Percentiles rank a stretch among this genome's conserved stretches.
Evolutionary conservation across 1,140 invertebrate genomes (phyloP).

Genomic region (Helicoverpa armigera): DNA sequence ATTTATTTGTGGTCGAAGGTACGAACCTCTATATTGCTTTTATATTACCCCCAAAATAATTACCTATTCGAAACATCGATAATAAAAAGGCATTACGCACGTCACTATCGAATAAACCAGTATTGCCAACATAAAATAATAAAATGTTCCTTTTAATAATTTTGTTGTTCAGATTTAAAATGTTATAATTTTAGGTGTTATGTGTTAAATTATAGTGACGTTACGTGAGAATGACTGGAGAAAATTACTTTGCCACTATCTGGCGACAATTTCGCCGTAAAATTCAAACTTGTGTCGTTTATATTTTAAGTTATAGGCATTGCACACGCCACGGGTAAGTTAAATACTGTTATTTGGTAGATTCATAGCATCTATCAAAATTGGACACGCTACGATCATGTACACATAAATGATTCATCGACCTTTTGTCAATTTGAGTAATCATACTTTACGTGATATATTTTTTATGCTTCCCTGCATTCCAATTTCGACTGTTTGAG

Average conservation of each 20-base stretch:
- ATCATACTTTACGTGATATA: conserved; percentile 21
- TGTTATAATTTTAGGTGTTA: conserved; percentile 19
- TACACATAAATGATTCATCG: conserved; percentile 43
- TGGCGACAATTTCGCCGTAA: conserved; percentile 52
- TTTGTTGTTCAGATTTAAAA: conserved; percentile 9
- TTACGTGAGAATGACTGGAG: conserved; percentile 32
- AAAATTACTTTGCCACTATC: conserved; percentile 43
- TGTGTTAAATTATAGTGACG: conserved; percentile 42
- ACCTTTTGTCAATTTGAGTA: conserved; percentile 40
- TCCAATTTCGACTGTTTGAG: conserved; percentile 21
- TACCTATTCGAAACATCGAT: conserved; percentile 30
- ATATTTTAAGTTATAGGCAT: conserved; percentile 36
- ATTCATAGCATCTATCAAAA: conserved; percentile 44
- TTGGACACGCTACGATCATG: conserved; percentile 45
- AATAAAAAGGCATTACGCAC: conserved; percentile 41
- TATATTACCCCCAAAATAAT: conserved; percentile 46
- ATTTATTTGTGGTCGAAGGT: conserved; percentile 59
- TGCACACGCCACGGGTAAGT: conserved; percentile 41
- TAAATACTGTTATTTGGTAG: conserved; percentile 41
- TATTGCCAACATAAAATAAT: background rate
- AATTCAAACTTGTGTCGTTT: conserved; percentile 52
- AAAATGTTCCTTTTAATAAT: background rate
- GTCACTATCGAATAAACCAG: conserved; percentile 16
- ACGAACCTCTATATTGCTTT: conserved; percentile 57
- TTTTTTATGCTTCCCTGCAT: conserved; percentile 29